Conservation (phyloP, 2,797 vertebrate species). For the Antrozous pallidus region DNA sequence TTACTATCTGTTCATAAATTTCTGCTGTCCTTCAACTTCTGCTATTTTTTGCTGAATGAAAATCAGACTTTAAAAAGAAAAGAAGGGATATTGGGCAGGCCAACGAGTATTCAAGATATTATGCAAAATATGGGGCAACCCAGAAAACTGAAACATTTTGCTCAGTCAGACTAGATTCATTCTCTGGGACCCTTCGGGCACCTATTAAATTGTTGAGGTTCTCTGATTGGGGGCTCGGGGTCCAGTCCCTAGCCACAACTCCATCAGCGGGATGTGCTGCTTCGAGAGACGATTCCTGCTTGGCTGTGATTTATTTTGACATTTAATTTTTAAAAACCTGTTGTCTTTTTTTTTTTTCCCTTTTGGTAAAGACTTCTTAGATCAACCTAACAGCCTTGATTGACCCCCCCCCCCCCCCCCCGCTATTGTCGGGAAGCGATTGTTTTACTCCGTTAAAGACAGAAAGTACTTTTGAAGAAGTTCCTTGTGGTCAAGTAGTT, state of each 20-base stretch:
- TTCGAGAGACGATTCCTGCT: neutral
- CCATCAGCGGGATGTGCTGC: neutral
- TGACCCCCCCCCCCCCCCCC: no score
- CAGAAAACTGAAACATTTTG: neutral
- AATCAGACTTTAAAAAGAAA: neutral
- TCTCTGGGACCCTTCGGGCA: neutral
- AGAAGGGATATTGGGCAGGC: neutral
- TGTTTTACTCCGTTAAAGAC: neutral
- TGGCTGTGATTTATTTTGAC: neutral
- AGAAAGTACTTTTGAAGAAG: constrained; percentile 18
- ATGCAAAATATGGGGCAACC: neutral
- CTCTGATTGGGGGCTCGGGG: neutral
- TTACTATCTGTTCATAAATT: neutral
- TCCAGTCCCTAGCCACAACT: neutral
- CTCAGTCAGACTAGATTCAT: neutral
- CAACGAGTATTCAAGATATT: neutral
- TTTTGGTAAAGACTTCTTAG: neutral
- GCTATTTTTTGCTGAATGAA: neutral
- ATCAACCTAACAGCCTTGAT: neutral
- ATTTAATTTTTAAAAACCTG: neutral
- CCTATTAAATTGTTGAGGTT: neutral
- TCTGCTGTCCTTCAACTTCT: neutral
- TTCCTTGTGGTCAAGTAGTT: neutral
- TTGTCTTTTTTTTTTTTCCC: neutral
- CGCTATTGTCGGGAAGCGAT: neutral